These are phyloP conservation scores for Saturnia pavonia DNA, from an alignment of 2,888 invertebrate genomes.

Conservation along the genomic window DNA sequence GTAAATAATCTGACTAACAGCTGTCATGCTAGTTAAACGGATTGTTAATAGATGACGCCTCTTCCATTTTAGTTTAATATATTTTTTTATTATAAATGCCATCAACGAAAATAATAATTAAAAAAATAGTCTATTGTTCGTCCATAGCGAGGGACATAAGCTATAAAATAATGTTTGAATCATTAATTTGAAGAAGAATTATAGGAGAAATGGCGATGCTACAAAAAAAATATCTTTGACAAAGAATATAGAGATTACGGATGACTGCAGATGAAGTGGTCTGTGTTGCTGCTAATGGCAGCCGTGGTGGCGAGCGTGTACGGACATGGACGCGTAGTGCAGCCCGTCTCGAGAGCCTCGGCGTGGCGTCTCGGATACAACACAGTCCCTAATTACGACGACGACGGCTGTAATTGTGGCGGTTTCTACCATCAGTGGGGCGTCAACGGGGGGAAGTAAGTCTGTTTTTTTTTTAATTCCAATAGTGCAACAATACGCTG, in stretches of 20 bases:
- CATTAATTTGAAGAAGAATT: too few species aligned
- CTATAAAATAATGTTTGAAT: too few species aligned
- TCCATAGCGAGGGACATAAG: too few species aligned
- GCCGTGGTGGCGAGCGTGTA: conserved; percentile 49
- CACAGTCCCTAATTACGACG: conserved; percentile 90
- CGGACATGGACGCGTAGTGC: conserved; percentile 87
- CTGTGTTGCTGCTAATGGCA: conserved; percentile 36
- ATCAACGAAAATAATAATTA: too few species aligned
- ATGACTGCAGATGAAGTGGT: conserved; percentile 49
- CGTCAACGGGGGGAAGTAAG: conserved; percentile 86
- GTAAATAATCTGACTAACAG: too few species aligned
- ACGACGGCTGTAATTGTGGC: conserved; percentile 91
- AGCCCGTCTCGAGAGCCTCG: conserved; percentile 90
- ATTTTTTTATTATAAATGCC: too few species aligned
- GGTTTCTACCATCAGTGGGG: conserved; percentile 90
- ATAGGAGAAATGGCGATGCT: too few species aligned
- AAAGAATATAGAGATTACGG: not conserved
- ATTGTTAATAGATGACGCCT: too few species aligned
- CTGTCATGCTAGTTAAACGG: too few species aligned
- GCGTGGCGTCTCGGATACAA: conserved; percentile 92
- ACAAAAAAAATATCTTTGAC: not conserved
- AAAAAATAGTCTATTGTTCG: too few species aligned
- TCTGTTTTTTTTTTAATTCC: conserved; percentile 21
- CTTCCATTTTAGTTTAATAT: too few species aligned
- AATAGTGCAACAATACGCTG: too few species aligned